Evolutionary conservation across 2,888 invertebrate species (phyloP).

Genomic region (Lasius platythorax): DNA sequence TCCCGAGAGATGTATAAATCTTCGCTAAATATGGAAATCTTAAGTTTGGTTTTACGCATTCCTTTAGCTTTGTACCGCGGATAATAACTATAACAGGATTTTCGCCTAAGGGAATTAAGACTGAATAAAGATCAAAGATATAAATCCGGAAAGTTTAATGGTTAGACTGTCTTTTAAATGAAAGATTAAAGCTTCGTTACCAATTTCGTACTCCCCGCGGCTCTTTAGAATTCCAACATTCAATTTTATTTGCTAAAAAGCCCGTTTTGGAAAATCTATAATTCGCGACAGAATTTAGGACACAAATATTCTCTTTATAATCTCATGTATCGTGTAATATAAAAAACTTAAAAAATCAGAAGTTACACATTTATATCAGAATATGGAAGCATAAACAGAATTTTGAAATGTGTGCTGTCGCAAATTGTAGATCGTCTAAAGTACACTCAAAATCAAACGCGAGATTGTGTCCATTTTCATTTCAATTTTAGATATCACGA

Average conservation of each 20-base stretch:
- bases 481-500: background rate
- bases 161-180: constrained; percentile 63
- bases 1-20: constrained; percentile 3
- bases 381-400: background rate
- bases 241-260: constrained; percentile 35
- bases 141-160: constrained; percentile 64
- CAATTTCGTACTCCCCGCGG: constrained; percentile 35
- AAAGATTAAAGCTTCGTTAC: constrained; percentile 61
- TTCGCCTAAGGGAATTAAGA: constrained; percentile 61
- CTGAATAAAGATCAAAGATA: constrained; percentile 70
- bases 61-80: constrained; percentile 18
- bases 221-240: constrained; percentile 16
- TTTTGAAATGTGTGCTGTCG: background rate
- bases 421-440: background rate
- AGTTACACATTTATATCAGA: background rate
- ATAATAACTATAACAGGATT: constrained; percentile 61
- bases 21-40: constrained; percentile 39
- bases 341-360: background rate
- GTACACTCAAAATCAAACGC: background rate
- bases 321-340: background rate
- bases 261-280: constrained; percentile 14
- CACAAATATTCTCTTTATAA: background rate
- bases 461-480: background rate
- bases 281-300: background rate
- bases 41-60: constrained; percentile 31